phyloP scores from a whole-genome alignment of 2,113 vertebrate species.

The Ibidorhyncha struthersii region DNA sequence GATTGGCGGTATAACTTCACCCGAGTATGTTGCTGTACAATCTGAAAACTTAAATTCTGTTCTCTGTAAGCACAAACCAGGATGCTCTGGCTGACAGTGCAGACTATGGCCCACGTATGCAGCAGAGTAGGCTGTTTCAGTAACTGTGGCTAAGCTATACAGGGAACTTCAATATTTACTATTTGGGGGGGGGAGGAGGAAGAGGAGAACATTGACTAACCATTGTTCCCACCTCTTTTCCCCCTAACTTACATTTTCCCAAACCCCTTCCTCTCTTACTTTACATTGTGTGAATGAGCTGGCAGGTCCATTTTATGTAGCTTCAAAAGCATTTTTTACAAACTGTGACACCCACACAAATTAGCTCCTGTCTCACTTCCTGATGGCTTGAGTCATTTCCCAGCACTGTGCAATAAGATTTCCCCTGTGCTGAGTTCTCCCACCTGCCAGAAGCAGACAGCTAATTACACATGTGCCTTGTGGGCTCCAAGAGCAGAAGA shows the following conservation, averaged over 20 bases:
- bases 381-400: background rate
- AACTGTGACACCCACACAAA: background rate
- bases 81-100: background rate
- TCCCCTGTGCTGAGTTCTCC: background rate
- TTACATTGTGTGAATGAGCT: background rate
- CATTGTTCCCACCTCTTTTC: background rate
- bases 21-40: background rate
- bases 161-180: background rate
- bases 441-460: background rate
- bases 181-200: background rate
- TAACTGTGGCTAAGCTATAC: background rate
- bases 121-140: background rate
- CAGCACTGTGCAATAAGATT: background rate
- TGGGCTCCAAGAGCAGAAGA: background rate
- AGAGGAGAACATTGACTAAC: background rate
- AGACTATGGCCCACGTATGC: too few species aligned
- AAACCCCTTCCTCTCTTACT: background rate
- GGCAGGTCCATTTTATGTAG: background rate
- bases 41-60: background rate
- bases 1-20: background rate
- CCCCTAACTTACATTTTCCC: background rate
- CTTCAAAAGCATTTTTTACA: background rate
- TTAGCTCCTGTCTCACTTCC: background rate
- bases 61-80: background rate
- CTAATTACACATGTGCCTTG: background rate